Percentiles rank a stretch among this genome's conserved stretches.
These are phyloP conservation scores for Psittacara wagleri DNA, from an alignment of 2,113 vertebrate genomes.

Conservation along the genomic window DNA sequence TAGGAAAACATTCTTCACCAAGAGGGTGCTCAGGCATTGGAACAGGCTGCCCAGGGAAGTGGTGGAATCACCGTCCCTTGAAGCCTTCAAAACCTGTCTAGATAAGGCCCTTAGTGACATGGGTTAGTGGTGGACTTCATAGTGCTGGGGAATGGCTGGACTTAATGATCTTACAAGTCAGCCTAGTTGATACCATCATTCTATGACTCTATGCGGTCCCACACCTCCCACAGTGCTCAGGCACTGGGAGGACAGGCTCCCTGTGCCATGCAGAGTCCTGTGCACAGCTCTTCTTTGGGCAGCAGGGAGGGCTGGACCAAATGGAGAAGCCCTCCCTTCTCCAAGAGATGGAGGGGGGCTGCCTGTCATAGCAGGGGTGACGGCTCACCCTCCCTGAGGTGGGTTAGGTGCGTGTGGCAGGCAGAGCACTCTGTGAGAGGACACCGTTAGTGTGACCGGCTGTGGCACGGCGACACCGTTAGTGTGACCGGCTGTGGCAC, in stretches of 20 bases:
- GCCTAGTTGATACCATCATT: neutral
- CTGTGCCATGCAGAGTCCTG: neutral
- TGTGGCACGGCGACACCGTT: neutral
- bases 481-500: accelerated
- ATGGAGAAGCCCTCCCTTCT: neutral
- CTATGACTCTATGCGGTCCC: neutral
- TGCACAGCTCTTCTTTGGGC: neutral
- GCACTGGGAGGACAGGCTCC: neutral
- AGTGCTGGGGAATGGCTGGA: neutral
- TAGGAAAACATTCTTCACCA: neutral
- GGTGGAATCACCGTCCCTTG: neutral
- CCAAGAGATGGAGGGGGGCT: neutral
- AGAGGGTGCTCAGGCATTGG: neutral
- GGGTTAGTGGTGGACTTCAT: neutral
- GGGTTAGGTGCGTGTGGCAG: constrained; percentile 42
- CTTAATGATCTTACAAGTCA: neutral
- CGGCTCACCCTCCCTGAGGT: neutral
- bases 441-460: neutral
- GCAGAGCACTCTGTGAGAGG: constrained; percentile 34
- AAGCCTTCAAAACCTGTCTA: neutral
- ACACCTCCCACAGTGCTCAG: accelerated
- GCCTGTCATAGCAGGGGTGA: neutral
- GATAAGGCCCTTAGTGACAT: neutral
- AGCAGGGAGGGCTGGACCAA: neutral
- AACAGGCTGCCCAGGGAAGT: neutral